Conservation (phyloP, 1,140 invertebrate species). For the Apis mellifera region Amel_HAv3.1 CM009934.2:3460001-3460500, state of each 20-base stretch:
- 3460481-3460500: slow-evolving; percentile 24
- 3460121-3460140: slow-evolving; percentile 59
- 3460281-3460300: slow-evolving; percentile 70
- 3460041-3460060: slow-evolving; percentile 18
- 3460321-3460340: background rate
- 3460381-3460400: slow-evolving; percentile 61
- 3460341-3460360: background rate
- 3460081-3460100: slow-evolving; percentile 53
- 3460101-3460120: slow-evolving; percentile 59
- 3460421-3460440: slow-evolving; percentile 72
- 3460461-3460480: slow-evolving; percentile 79
- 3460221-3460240: slow-evolving; percentile 67
- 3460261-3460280: slow-evolving; percentile 67
- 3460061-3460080: slow-evolving; percentile 61
- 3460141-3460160: slow-evolving; percentile 40
- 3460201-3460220: slow-evolving; percentile 57
- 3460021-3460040: slow-evolving; percentile 6
- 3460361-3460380: slow-evolving; percentile 59
- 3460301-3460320: slow-evolving; percentile 1
- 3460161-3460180: slow-evolving; percentile 68
- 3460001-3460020: background rate
- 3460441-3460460: slow-evolving; percentile 80
- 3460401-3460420: slow-evolving; percentile 68
- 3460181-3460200: slow-evolving; percentile 69
- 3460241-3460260: slow-evolving; percentile 53